These are phyloP conservation scores for Apamea sordens DNA, from an alignment of 2,888 invertebrate species.

Conservation along the genomic window DNA sequence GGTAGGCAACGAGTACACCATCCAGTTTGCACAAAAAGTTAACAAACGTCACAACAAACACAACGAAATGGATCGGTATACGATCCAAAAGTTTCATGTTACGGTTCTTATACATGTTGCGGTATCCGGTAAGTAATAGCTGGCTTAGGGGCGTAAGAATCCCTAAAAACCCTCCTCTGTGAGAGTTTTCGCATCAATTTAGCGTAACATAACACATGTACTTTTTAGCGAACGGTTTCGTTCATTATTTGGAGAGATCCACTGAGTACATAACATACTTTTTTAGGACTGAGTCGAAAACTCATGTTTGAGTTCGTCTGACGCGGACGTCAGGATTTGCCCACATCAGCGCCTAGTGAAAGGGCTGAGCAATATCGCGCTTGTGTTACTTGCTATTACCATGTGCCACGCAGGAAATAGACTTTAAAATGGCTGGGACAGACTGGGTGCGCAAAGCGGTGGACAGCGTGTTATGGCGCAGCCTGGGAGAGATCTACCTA, in stretches of 20 bases:
- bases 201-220: conserved; percentile 55
- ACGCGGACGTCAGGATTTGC: not conserved
- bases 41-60: conserved; percentile 18
- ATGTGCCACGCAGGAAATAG: too few relatives aligned
- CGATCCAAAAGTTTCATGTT: conserved; percentile 46
- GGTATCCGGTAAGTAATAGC: conserved; percentile 52
- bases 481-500: too few relatives aligned
- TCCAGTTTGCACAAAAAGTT: conserved; percentile 40
- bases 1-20: not conserved
- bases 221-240: conserved; percentile 45
- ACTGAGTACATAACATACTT: conserved; percentile 14
- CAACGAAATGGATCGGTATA: conserved; percentile 39
- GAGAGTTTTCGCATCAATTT: conserved; percentile 56
- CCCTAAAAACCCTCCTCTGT: conserved; percentile 47
- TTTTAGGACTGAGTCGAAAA: not conserved
- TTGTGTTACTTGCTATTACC: conserved; percentile 5
- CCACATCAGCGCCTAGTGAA: not conserved
- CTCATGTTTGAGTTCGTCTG: not conserved
- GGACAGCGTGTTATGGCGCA: not conserved
- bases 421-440: not conserved
- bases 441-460: not conserved
- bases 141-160: conserved; percentile 38
- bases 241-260: conserved; percentile 53
- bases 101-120: conserved; percentile 59
- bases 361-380: not conserved